Evolutionary conservation across 2,113 vertebrate genomes (phyloP).

Genomic region (Malurus cyaneus): DNA sequence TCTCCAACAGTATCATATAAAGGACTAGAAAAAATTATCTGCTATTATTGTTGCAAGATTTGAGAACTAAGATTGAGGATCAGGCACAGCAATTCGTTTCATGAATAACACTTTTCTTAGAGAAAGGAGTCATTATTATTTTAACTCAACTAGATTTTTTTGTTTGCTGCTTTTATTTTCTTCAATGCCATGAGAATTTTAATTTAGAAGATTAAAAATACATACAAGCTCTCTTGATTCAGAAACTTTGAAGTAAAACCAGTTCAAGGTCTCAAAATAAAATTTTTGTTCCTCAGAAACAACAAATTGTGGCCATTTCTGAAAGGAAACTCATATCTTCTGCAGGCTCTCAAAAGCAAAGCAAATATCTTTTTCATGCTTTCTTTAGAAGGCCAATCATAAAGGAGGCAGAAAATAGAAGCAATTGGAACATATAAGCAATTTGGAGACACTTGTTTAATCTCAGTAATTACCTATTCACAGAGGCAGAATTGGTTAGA

Average conservation of each 20-base stretch:
- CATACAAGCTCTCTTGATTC: not conserved
- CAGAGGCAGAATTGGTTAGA: not conserved
- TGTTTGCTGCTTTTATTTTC: not conserved
- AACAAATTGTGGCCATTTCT: not conserved
- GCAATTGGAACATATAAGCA: constrained; percentile 21
- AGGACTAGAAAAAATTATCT: not conserved
- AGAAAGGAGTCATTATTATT: not conserved
- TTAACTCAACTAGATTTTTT: not conserved
- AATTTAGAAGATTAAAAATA: not conserved
- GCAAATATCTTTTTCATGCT: constrained; percentile 4
- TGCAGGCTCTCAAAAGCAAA: not conserved
- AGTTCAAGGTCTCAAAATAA: not conserved
- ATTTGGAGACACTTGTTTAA: constrained; percentile 35
- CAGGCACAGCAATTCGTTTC: not conserved
- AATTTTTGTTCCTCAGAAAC: not conserved
- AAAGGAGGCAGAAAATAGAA: constrained; percentile 42
- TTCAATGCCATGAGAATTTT: not conserved
- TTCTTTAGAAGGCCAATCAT: constrained; percentile 20
- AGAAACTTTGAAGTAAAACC: not conserved
- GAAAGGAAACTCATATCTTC: not conserved
- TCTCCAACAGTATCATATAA: not conserved
- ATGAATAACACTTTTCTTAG: not conserved
- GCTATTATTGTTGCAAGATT: not conserved
- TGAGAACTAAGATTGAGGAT: not conserved
- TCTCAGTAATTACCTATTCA: constrained; percentile 46